Conservation (phyloP, 2,797 vertebrate genomes). For the Tympanoctomys barrerae region DNA sequence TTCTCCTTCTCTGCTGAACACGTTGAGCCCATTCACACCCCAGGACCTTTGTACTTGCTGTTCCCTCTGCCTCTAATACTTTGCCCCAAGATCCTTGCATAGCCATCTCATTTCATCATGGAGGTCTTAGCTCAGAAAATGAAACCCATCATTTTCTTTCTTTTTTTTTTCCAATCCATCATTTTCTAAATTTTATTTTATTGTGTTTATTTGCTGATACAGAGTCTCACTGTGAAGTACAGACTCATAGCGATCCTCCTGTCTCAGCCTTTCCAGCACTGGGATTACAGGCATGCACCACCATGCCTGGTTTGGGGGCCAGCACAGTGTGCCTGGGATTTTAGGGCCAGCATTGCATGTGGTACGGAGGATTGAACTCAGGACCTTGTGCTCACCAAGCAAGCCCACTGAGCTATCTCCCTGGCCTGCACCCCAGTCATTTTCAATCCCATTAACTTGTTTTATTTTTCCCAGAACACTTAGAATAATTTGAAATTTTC, state of each 20-base stretch:
- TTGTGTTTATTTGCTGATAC: too few relatives aligned
- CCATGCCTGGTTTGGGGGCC: too few relatives aligned
- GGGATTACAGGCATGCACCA: too few relatives aligned
- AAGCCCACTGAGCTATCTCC: too few relatives aligned
- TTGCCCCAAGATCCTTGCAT: not conserved
- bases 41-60: not conserved
- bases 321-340: too few relatives aligned
- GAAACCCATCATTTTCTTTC: not conserved
- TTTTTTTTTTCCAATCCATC: not conserved
- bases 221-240: too few relatives aligned
- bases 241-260: too few relatives aligned
- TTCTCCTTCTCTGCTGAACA: not conserved
- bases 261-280: too few relatives aligned
- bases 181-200: too few relatives aligned
- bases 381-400: too few relatives aligned
- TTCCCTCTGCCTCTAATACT: not conserved
- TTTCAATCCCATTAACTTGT: not conserved
- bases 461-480: conserved; percentile 12
- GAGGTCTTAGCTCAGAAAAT: not conserved
- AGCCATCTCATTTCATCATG: not conserved
- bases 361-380: too few relatives aligned
- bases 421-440: not conserved
- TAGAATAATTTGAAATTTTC: not conserved
- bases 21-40: not conserved
- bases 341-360: too few relatives aligned